phyloP scores from a whole-genome alignment of 1,140 invertebrate genomes.

The Pseudoatta argentina region DNA sequence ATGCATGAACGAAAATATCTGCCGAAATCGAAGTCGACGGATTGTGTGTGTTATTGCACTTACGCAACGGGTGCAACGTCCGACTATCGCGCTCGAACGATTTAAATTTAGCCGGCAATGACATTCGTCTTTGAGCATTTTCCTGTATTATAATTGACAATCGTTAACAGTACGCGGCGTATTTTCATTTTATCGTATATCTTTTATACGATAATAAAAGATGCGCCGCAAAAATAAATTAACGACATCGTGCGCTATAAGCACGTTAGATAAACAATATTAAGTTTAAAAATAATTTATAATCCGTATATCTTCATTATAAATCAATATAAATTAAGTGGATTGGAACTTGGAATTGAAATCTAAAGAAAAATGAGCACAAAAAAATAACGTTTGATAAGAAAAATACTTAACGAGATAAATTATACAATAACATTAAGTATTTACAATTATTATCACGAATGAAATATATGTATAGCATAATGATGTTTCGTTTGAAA shows the following conservation, averaged over 20 bases:
- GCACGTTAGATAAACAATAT: neutral
- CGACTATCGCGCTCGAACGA: conserved; percentile 43
- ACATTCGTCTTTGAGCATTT: conserved; percentile 42
- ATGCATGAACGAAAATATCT: conserved; percentile 33
- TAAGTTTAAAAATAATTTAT: neutral
- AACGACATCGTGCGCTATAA: neutral
- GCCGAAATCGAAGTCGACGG: conserved; percentile 51
- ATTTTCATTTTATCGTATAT: neutral
- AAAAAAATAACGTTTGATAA: neutral
- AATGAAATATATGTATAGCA: conserved; percentile 15
- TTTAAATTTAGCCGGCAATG: conserved; percentile 57
- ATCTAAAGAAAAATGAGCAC: neutral
- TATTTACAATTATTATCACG: neutral
- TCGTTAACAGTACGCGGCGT: neutral
- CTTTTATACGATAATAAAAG: neutral
- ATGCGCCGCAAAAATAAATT: neutral
- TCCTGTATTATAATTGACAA: conserved; percentile 16
- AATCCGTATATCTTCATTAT: neutral
- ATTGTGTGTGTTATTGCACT: conserved; percentile 53
- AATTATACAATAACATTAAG: conserved; percentile 20
- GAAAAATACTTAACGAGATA: conserved; percentile 25
- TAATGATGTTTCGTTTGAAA: conserved; percentile 44
- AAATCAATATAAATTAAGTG: neutral
- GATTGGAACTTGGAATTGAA: neutral
- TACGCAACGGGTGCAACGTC: conserved; percentile 45